phyloP scores from a whole-genome alignment of 2,797 vertebrate genomes.

The Pseudomugil tenellus region DNA sequence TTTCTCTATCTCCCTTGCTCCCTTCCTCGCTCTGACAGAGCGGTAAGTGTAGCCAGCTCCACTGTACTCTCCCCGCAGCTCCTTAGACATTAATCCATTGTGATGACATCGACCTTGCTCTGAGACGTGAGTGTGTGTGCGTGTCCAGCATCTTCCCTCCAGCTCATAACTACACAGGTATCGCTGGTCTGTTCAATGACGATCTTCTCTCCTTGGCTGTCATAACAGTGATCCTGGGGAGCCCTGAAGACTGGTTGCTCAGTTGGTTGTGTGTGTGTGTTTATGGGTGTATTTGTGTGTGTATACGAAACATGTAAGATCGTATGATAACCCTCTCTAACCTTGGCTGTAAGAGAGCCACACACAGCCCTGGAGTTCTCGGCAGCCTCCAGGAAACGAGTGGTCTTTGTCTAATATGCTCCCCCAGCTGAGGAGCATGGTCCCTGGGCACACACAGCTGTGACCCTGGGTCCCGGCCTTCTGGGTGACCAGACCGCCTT shows the following conservation, averaged over 20 bases:
- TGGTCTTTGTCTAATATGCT: slow-evolving; percentile 73
- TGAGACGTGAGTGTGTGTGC: slow-evolving; percentile 73
- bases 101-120: slow-evolving; percentile 87
- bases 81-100: slow-evolving; percentile 86
- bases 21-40: slow-evolving; percentile 78
- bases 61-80: slow-evolving; percentile 83
- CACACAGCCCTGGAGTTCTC: slow-evolving; percentile 62
- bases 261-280: slow-evolving; percentile 58
- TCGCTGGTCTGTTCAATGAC: slow-evolving; percentile 82
- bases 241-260: slow-evolving; percentile 81
- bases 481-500: slow-evolving; percentile 56
- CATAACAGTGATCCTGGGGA: slow-evolving; percentile 80
- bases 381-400: slow-evolving; percentile 67
- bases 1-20: slow-evolving; percentile 61
- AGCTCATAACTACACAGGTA: slow-evolving; percentile 81
- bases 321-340: slow-evolving; percentile 71
- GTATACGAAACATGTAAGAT: slow-evolving; percentile 38
- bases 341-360: slow-evolving; percentile 81
- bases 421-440: slow-evolving; percentile 75
- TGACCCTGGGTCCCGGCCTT: slow-evolving; percentile 74
- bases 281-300: slow-evolving; percentile 17
- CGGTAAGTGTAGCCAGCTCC: slow-evolving; percentile 80
- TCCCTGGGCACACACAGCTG: slow-evolving; percentile 68
- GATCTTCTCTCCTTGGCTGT: slow-evolving; percentile 82
- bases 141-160: slow-evolving; percentile 69